Base-by-base conservation (phyloP, 1,140 invertebrate genomes). In the Pseudomyrmex gracilis region DNA sequence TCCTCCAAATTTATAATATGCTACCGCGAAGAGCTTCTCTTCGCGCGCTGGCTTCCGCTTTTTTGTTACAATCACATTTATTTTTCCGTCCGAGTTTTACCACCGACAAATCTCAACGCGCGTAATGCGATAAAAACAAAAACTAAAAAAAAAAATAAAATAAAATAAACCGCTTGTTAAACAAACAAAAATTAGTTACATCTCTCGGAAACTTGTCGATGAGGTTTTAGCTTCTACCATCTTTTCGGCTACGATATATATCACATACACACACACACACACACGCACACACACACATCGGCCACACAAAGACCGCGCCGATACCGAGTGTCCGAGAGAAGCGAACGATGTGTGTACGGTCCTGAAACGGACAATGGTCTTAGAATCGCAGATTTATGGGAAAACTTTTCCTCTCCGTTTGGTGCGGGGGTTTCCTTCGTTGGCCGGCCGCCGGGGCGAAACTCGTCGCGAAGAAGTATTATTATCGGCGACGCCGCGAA, bases 381-480 rank as follows among this genome's bases (percentile, higher is more conserved):
- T 85, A 60, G 86, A 89, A 86, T 83, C 68, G 73, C 13, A 85
- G 89, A 91, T 88, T 92, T 92, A 92, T 91, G 86, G 85, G 73
- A 66, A 91, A 93, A 92, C 88, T 92, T 92, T 90, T 82, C 77
- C 85, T 73, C 47, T 73, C 43, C 71, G 34, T 43, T 20, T 58
- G 43, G 43, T 53, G 47, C 49, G 51, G 45, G 43, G 60, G 24
- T 87, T 82, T 63, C n/a, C 76, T 45, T 10, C 20, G 5, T 34
- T 34, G 49, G 49, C 51, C 53, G 55, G 22, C 7, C n/a, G n/a
- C n/a, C n/a, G n/a, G n/a, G 45, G 17, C 4, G 34, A 34, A 74
- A 87, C 73, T 82, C 80, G 76, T 83, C 73, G 20, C 57, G 22
- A 49, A 73, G 71, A 85, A 68, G 76, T 77, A 85, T 77, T 84